phyloP scores from a whole-genome alignment of 2,113 vertebrate genomes.

The Heterotilapia buettikoferi region DNA sequence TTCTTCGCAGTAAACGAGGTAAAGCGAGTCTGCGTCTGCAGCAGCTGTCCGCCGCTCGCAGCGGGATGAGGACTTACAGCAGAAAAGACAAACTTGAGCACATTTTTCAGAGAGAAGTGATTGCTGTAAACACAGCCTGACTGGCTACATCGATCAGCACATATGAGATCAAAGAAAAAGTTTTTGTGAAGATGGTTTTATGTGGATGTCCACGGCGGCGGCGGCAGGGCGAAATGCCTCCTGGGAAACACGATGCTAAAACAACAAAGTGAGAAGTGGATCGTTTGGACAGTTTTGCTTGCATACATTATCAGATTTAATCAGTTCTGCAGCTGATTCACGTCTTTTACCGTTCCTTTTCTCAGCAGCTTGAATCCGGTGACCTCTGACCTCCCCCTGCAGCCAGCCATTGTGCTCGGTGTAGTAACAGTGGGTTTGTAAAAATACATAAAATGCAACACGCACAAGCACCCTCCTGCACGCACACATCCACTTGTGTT shows the following conservation, averaged over 20 bases:
- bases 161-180: not conserved
- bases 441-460: not conserved
- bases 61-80: not conserved
- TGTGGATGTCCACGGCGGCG: not conserved
- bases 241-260: not conserved
- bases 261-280: not conserved
- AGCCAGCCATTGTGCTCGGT: not conserved
- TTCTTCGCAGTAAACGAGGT: conserved; percentile 30
- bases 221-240: not conserved
- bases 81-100: not conserved
- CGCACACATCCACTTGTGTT: not conserved
- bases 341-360: not conserved
- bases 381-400: conserved; percentile 20
- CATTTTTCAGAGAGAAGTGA: not conserved
- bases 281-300: not conserved
- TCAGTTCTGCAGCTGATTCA: not conserved
- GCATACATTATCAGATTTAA: not conserved
- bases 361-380: not conserved
- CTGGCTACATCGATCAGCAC: not conserved
- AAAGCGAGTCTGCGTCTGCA: not conserved
- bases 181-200: not conserved
- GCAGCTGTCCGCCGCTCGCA: not conserved
- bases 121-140: not conserved
- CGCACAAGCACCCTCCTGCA: not conserved
- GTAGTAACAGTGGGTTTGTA: not conserved